Base-by-base conservation (phyloP, 2,888 invertebrate genomes). In the Ctenicera cuprea region DNA sequence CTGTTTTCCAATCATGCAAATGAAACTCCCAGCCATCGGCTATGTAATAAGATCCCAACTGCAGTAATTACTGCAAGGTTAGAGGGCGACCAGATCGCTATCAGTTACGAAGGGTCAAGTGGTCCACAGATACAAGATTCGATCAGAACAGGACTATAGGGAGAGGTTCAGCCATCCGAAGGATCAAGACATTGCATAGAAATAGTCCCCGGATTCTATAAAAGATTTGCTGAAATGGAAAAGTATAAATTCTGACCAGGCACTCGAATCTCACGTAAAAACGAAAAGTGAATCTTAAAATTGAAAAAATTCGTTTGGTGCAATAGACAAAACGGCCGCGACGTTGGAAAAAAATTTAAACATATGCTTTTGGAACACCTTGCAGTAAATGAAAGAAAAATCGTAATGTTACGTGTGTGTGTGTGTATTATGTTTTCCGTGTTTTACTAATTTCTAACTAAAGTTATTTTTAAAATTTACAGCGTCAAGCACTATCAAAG, bases 51-150 rank as follows among this genome's bases (percentile, higher is more conserved):
- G 64, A 73, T 68, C 59, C 61, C 57, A 30, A 52, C 52, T 64
- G 57, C 64, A 69, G 59, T 68, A 73, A 73, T 73, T 73, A 73
- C 38, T 73, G 63, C 61, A 61, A 69, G 69, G 73, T 69, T 64
- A 73, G 54, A 63, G 66, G 61, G 72, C 62, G 73, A 30, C 38
- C 37, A 65, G 73, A 73, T 73, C 61, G 54, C 63, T 73, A 63
- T 68, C 67, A 30, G 73, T 68, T 68, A 63, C 50, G 18, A 64
- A 73, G 69, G 73, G 63, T 68, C 73, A 69, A 73, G 69, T 38
- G 73, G 69, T 63, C 59, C 48, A 43, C 64, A 52, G 63, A 73
- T 52, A 62, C 50, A 52, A 30, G 43, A 67, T 73, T 73, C 63
- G 61, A 67, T 63, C 64, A 63, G 37, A 57, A 64, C 64, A 14